Base-by-base conservation (phyloP, 2,113 vertebrate species). In the Pteropus alecto region DNA sequence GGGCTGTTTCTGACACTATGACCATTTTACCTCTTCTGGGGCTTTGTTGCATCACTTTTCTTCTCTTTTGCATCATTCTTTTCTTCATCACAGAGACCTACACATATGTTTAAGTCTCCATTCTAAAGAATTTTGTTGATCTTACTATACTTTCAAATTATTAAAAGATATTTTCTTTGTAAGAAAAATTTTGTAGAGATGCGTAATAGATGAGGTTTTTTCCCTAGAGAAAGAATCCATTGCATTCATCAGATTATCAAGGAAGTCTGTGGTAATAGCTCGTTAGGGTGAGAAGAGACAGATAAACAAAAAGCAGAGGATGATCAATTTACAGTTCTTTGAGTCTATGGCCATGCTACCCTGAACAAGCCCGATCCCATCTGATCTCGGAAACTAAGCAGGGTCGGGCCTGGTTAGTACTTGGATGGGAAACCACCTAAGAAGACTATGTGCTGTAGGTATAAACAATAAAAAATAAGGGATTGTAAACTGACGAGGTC, bases 101-200 rank as follows among this genome's bases (percentile, higher is more conserved):
- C n/a, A 84, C 87, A 58, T 94, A 81, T 22, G 6, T 94, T 85
- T 74, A 41, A 65, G 21, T 93, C 30, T 87, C n/a, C 54, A 76
- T 71, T 93, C 65, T 73, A 48, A 96, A 93, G 8, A 95, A 90
- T 41, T 89, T 85, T 93, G 4, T 82, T 88, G n/a, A 38, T 89
- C 54, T 91, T 93, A 41, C n/a, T 84, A 48, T 24, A 2, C 11
- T 7, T 83, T 77, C 24, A 87, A 19, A 65, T 94, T 89, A 89
- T 87, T 91, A 67, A 81, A 33, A 81, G 68, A 56, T n/a, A 33
- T 18, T 83, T 94, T 82, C 22, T 94, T 83, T 33, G 41, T 71
- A 43, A 96, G 60, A 87, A 46, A 77, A 82, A 33, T 92, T 60
- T 82, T 87, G 28, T 86, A 46, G 58, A 48, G 41, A 22, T 90